Evolutionary conservation across 2,888 invertebrate species (phyloP), one percentile per base, ranked within the genome.

Genomic region (Tachina grossa): DNA sequence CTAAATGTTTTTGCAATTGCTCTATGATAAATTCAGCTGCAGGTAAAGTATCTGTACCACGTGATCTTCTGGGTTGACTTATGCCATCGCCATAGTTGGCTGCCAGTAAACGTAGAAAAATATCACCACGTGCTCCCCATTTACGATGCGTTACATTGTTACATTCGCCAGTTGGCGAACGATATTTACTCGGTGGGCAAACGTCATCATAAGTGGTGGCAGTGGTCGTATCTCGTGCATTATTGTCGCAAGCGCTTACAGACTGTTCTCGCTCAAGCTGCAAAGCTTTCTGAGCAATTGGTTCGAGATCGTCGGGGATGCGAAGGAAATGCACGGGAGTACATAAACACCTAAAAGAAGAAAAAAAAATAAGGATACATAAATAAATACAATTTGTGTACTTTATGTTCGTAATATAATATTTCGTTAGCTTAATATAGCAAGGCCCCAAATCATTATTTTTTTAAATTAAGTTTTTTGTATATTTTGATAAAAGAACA

Each of bases 71-170:
- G 88, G 93, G 93, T 78, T 89, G 88, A 57, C 90, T 91, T 0
- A 90, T 88, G 79, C 90, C 91, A 94, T 94, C 96, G 59, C 95
- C 94, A 91, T 97, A 97, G 83, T 94, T 94, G 0, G 97, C 94
- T 4, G 95, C 94, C 86, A 97, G 90, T 19, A 96, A 93, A 87
- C 97, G 94, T 51, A 96, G 93, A 91, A 97, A 96, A 6, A 96
- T 94, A 74, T 96, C 96, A 10, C 96, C 96, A 49, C 97, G 94
- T 75, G 96, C 94, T 1, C 97, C 98, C 97, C 97, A 97, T 41
- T 95, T 95, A 1, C 97, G 94, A 91, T 97, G 96, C 55, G 97
- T 94, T 2, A 98, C 96, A 91, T 98, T 98, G 93, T 98, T 98
- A 93, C 98, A 98, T 89, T 96, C 95, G 0, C 97, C 97, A 63